Base-by-base conservation (phyloP, 2,113 vertebrate genomes). In the Chionodraco myersi region DNA sequence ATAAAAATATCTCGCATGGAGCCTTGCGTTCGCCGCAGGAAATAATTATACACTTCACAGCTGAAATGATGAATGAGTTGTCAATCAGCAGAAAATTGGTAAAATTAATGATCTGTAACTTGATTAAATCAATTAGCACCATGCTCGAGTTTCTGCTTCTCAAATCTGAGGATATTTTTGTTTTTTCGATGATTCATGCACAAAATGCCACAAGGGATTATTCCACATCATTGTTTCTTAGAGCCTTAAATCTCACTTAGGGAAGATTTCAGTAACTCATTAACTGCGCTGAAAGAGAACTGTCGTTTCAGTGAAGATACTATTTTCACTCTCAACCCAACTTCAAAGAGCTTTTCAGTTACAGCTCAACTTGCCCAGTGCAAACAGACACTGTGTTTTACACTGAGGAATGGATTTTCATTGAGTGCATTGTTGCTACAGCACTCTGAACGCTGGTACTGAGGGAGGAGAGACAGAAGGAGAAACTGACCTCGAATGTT, bases 361-460 rank as follows among this genome's bases (percentile, higher is more conserved):
- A 26, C 49, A 48, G 21, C 53, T 57, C 8, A 68, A 56, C 36
- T 56, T 1, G 9, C 6, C 21, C 18, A 11, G 51, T 41, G 53
- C 58, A 78, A 64, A 56, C 58, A 57, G 5, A 12, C 45, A 15
- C 10, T 8, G 10, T 45, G 18, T 26, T 63, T 21, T 47, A 15
- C 23, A 63, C 14, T 8, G 12, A 62, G 16, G 21, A 21, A 21
- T 21, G 21, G 56, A 45, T 47, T 34, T 72, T 65, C 64, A 75
- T 15, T 71, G 45, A 78, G 73, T 64, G 79, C 67, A 18, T 71
- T 15, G 14, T 83, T 74, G 36, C 0, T 41, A 41, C 36, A 26
- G 70, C 57, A 41, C 53, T 34, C 72, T 83, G 64, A 78, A 81
- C 80, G 53, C 83, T 26, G 69, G 72, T 70, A 51, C 15, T 68